Base-by-base conservation (phyloP, 2,797 vertebrate genomes). In the Hemibagrus guttatus region DNA sequence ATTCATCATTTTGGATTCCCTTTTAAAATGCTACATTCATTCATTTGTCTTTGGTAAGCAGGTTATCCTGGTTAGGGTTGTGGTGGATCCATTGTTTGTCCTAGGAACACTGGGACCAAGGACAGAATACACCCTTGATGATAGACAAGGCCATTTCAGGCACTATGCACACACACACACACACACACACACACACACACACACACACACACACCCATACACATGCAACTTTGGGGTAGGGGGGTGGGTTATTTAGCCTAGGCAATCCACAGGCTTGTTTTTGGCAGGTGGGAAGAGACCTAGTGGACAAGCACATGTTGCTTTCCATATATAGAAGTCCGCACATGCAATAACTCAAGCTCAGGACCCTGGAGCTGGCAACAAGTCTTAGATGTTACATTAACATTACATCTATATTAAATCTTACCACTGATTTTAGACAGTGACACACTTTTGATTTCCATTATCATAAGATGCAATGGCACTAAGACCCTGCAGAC, bases 1-100 rank as follows among this genome's bases (percentile, higher is more conserved):
- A 66, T 82, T 66, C 63, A 82, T 82, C 80, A 82, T 82, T 82
- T 52, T 0, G 5, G 42, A 66, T 82, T 82, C 8, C n/a, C 46
- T 52, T 82, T 82, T 66, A 28, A 52, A 66, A 66, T 52, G n/a
- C 13, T 52, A 13, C 46, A 31, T 21, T 66, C 0, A 8, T 82
- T 68, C 59, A 61, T 80, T 42, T 58, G 26, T 61, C 58, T 61
- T 52, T 8, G 49, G 61, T 81, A 49, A 28, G 39, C 61, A 81
- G 12, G 16, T 31, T 64, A n/a, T 81, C 17, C 76, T 80, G 56
- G 56, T 8, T 63, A 68, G n/a, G 46, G 81, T 54, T 5, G 4
- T 39, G 1, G 16, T 46, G 14, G 3, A 81, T 46, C 39, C 42
- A 31, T 46, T 49, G n/a, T 16, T 82, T 31, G 61, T 52, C 19